phyloP scores from a whole-genome alignment of 2,113 vertebrate species.

The Litocranius walleri region DNA sequence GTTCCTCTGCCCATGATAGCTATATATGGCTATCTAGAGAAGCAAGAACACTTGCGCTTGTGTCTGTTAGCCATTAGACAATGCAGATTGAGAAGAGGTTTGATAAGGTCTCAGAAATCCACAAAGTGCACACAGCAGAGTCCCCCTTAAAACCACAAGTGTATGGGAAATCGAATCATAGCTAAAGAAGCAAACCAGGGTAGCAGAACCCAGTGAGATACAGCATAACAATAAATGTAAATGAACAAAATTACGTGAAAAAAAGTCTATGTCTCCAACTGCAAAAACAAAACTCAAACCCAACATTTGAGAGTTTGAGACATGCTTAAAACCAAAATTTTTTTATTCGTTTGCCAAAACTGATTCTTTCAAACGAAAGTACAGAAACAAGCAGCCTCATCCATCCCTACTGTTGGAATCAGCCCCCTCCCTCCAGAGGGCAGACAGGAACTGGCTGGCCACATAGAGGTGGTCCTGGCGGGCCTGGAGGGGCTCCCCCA shows the following conservation, averaged over 20 bases:
- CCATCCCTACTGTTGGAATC: neutral
- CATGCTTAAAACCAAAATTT: neutral
- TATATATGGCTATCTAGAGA: slow-evolving; percentile 27
- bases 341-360: neutral
- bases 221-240: neutral
- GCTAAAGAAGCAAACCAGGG: neutral
- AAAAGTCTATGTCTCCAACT: neutral
- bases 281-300: neutral
- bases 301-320: neutral
- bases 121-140: neutral
- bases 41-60: neutral
- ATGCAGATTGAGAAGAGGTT: neutral
- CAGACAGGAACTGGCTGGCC: neutral
- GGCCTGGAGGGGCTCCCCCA: neutral
- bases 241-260: neutral
- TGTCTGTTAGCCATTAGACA: neutral
- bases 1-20: neutral
- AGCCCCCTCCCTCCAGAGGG: neutral
- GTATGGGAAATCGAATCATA: neutral
- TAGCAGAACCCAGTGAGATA: neutral
- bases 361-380: neutral
- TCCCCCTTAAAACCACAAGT: neutral
- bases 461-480: neutral
- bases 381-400: neutral
- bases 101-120: slow-evolving; percentile 1